Evolutionary conservation across 2,113 vertebrate species (phyloP).

Genomic region (Pomatorhinus ruficollis): DNA sequence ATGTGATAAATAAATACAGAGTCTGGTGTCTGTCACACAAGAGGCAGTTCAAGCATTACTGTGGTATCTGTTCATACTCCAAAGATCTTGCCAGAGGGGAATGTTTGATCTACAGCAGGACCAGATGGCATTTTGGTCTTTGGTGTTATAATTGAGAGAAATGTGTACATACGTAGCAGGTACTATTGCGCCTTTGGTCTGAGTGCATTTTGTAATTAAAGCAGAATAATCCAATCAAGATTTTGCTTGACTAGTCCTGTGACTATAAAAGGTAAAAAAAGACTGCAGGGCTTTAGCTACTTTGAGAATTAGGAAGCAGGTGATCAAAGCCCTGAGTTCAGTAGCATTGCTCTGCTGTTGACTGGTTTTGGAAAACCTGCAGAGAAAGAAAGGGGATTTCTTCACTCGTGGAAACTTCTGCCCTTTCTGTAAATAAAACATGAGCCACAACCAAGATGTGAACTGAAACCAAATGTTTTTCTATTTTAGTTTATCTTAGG

Average conservation of each 20-base stretch:
- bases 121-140: not conserved
- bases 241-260: conserved; percentile 23
- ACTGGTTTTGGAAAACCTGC: not conserved
- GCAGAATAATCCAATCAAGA: conserved; percentile 28
- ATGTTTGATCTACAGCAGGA: not conserved
- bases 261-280: conserved; percentile 37
- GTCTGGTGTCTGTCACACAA: not conserved
- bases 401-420: not conserved
- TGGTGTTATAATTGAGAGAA: not conserved
- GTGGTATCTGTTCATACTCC: not conserved
- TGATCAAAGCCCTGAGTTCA: not conserved
- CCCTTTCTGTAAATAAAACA: conserved; percentile 24
- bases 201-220: conserved; percentile 52
- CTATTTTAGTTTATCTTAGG: not conserved
- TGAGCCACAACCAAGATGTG: not conserved
- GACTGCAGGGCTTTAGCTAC: not conserved
- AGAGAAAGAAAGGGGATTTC: not conserved
- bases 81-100: not conserved
- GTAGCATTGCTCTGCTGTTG: not conserved
- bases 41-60: not conserved
- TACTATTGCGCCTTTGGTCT: not conserved
- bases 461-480: conserved; percentile 32
- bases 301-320: not conserved
- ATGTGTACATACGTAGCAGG: not conserved
- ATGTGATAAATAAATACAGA: not conserved